Evolutionary conservation across 2,113 vertebrate genomes (phyloP).

Genomic region (Pelecanus crispus): DNA sequence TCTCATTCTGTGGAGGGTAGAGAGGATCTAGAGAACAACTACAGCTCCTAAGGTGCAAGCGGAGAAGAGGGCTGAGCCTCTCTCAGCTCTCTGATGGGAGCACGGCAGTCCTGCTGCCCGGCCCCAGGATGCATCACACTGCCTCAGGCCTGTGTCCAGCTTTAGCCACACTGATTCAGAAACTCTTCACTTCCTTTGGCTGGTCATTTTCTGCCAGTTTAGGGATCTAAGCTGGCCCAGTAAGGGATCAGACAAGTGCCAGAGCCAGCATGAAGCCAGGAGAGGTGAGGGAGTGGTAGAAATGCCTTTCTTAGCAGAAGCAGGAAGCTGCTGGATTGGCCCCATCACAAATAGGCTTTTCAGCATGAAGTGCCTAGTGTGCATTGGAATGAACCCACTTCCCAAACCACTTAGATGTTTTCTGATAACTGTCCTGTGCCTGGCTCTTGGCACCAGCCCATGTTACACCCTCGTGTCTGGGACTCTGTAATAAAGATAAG

Average conservation of each 20-base stretch:
- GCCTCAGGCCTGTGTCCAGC: not conserved
- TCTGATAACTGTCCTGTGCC: constrained; percentile 1
- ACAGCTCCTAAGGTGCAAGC: not conserved
- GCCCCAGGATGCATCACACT: not conserved
- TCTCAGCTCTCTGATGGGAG: not conserved
- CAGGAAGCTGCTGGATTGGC: not conserved
- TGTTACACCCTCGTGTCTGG: constrained; percentile 6
- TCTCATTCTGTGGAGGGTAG: not conserved
- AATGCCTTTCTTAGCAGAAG: not conserved
- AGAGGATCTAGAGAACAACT: not conserved
- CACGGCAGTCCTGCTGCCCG: not conserved
- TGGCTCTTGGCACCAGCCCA: constrained; percentile 30
- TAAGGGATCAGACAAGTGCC: not conserved
- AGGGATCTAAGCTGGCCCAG: not conserved
- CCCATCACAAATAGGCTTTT: not conserved
- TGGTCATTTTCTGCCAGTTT: not conserved
- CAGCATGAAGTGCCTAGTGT: not conserved
- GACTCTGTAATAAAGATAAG: constrained; percentile 47
- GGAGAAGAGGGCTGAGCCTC: not conserved
- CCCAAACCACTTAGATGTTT: constrained; percentile 40
- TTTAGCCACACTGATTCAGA: not conserved
- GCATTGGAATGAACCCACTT: constrained; percentile 11
- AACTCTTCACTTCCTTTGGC: not conserved
- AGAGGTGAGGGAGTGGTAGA: not conserved
- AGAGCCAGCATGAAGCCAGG: not conserved